Evolutionary conservation across 2,888 invertebrate genomes (phyloP), one percentile per base, ranked within the genome.

Genomic region (Thereva nobilitata): DNA sequence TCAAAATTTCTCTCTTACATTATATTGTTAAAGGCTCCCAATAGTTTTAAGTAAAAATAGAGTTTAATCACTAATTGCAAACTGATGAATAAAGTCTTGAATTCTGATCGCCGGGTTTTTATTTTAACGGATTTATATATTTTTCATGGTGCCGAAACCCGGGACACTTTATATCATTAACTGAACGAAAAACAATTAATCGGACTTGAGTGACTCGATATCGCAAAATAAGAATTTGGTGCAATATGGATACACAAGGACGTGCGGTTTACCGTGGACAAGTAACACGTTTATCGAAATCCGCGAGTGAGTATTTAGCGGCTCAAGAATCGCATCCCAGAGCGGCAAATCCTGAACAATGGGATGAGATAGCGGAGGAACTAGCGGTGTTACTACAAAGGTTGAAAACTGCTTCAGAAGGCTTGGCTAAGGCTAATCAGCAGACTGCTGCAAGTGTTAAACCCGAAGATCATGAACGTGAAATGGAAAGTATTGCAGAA

Each of bases 231-330:
- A 23, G 23, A 23, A 23, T 2, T 23, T 23, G 47, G 45, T 45
- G 45, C 37, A 53, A 53, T 10, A 53, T 53, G 53, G 53, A 55
- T 3, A 9, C 1, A 3, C 7, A 42, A 9, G n/a, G 12, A 8
- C 44, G 56, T 9, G 42, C 44, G 12, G n/a, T n/a, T 5, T 56
- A 44, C 7, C 42, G 56, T 3, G 56, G 34, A 4, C 44, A 56
- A n/a, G n/a, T 56, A n/a, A 56, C 56, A 5, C 12, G 34, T 4
- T 9, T 56, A 4, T 8, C 23, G 1, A 56, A 45, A 44, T 1
- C 44, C 3, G 44, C 44, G 7, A 41, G 23, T n/a, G 44, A 56
- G 9, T 34, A 56, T 56, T 9, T 56, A 3, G 4, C n/a, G n/a
- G 6, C 38, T 4, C 7, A 10, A 5, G 42, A 42, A 44, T 12